Conservation (phyloP, 2,888 invertebrate species). For the Argyresthia albistria region DNA sequence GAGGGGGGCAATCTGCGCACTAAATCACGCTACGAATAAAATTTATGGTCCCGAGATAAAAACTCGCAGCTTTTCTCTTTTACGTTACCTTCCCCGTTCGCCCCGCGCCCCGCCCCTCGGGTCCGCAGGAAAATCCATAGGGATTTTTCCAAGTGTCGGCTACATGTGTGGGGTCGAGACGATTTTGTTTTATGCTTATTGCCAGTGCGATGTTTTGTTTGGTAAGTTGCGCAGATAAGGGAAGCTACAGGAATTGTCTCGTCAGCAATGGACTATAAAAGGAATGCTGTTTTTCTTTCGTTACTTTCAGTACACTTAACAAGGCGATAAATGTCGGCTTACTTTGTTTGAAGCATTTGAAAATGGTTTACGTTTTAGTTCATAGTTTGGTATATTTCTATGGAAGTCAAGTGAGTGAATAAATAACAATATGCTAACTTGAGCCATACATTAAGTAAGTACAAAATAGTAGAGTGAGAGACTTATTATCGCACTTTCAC, state of each 20-base stretch:
- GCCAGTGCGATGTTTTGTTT: constrained; percentile 68
- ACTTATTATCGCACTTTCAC: constrained; percentile 29
- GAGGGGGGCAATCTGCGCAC: constrained; percentile 72
- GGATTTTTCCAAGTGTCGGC: constrained; percentile 71
- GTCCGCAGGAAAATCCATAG: constrained; percentile 68
- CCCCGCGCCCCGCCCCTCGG: constrained; percentile 21
- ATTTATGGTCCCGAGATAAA: constrained; percentile 75
- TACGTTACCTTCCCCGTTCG: constrained; percentile 62
- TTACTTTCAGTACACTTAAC: background rate
- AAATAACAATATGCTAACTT: background rate
- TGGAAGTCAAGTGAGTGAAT: background rate
- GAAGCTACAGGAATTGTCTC: constrained; percentile 50
- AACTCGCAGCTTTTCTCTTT: constrained; percentile 76
- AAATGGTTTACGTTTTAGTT: too few species aligned
- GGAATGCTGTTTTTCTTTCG: background rate
- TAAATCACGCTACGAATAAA: constrained; percentile 75
- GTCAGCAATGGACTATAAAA: constrained; percentile 16
- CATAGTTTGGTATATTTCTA: too few species aligned
- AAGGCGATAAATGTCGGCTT: too few species aligned
- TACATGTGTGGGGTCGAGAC: constrained; percentile 66
- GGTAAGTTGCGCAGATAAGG: constrained; percentile 66
- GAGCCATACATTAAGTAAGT: background rate
- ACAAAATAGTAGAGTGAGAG: constrained; percentile 1
- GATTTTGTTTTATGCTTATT: constrained; percentile 73
- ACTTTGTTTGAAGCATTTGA: background rate